These are phyloP conservation scores for Tenthredo livida DNA, from an alignment of 2,888 invertebrate genomes.

Conservation along the genomic window DNA sequence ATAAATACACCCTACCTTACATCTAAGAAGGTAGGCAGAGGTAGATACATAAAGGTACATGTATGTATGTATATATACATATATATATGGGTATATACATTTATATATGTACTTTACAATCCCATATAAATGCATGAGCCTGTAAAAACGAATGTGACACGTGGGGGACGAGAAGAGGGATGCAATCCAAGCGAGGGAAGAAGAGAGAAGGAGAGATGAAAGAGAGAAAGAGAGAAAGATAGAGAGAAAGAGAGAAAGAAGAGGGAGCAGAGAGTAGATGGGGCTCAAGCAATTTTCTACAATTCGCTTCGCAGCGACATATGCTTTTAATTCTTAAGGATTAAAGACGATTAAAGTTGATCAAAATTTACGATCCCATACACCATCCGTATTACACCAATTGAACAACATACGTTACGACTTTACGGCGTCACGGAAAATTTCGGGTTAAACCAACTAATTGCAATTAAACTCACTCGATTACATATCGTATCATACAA, in stretches of 20 bases:
- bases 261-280: conserved; percentile 34
- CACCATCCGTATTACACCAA: conserved; percentile 9
- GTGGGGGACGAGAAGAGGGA: conserved; percentile 27
- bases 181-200: neutral
- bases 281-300: conserved; percentile 65
- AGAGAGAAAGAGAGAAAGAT: neutral
- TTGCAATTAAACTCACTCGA: conserved; percentile 13
- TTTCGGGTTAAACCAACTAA: conserved; percentile 20
- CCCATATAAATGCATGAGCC: conserved; percentile 57
- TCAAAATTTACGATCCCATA: conserved; percentile 47
- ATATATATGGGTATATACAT: neutral
- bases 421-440: conserved; percentile 39
- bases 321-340: conserved; percentile 62
- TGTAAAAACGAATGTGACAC: conserved; percentile 63
- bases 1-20: neutral
- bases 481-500: neutral
- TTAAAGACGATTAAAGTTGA: conserved; percentile 57
- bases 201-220: neutral
- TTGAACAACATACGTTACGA: conserved; percentile 29
- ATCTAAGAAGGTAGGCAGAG: neutral
- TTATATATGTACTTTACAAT: conserved; percentile 34
- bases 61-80: neutral
- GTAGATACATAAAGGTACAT: neutral
- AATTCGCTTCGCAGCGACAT: conserved; percentile 64
- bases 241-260: neutral